Evolutionary conservation across 1,140 invertebrate genomes (phyloP).

Genomic region (Oedothorax gibbosus): DNA sequence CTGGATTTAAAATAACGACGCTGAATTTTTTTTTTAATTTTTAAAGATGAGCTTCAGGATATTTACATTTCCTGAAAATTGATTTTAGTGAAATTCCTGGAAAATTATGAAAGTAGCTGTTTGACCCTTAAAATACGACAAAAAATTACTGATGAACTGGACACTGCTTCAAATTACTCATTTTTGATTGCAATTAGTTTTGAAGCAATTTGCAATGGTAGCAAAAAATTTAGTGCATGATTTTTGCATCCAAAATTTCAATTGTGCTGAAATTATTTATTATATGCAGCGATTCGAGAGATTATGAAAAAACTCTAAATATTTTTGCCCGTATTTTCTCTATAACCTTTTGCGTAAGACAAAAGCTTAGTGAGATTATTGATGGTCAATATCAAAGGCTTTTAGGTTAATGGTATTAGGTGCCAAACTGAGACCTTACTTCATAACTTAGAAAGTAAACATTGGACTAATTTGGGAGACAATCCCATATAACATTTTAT

Average conservation of each 20-base stretch:
- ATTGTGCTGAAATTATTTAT: not conserved
- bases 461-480: not conserved
- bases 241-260: not conserved
- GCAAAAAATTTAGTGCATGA: not conserved
- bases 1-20: slow-evolving; percentile 1
- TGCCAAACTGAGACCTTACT: not conserved
- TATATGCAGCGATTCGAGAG: not conserved
- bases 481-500: not conserved
- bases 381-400: slow-evolving; percentile 13
- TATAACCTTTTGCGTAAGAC: slow-evolving; percentile 18
- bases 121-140: not conserved
- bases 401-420: not conserved
- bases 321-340: not conserved
- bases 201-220: not conserved
- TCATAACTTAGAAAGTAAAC: not conserved
- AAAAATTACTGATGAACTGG: not conserved
- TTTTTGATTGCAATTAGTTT: not conserved
- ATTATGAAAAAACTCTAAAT: not conserved
- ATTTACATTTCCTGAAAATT: too few species aligned
- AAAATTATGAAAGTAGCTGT: too few species aligned
- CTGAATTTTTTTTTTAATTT: not conserved
- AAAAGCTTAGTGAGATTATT: slow-evolving; percentile 34
- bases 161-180: not conserved
- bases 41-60: not conserved
- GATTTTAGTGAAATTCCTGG: too few species aligned